Evolutionary conservation across 2,113 vertebrate genomes (phyloP).

Genomic region (Trogon melanurus): DNA sequence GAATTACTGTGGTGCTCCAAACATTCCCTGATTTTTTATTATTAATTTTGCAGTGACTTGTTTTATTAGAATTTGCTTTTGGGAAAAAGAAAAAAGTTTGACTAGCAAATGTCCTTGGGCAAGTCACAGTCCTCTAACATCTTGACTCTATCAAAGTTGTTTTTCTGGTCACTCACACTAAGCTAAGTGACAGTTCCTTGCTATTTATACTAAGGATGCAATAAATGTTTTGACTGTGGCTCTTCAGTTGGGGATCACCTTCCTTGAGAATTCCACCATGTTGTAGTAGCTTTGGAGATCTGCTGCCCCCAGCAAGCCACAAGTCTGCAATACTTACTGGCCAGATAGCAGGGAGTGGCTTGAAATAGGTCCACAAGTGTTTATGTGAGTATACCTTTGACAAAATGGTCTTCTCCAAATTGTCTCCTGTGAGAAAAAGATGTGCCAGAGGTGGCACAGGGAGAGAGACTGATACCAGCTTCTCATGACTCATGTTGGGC

Average conservation of each 20-base stretch:
- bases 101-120: neutral
- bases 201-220: neutral
- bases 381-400: neutral
- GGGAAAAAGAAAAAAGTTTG: neutral
- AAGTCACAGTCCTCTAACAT: neutral
- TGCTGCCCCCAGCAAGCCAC: neutral
- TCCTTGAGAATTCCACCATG: neutral
- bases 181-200: neutral
- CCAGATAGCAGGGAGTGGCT: neutral
- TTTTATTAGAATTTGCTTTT: neutral
- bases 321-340: neutral
- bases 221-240: neutral
- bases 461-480: neutral
- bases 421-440: neutral
- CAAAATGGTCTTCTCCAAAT: neutral
- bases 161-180: neutral
- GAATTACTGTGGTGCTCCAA: neutral
- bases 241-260: neutral
- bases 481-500: neutral
- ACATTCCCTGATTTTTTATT: neutral
- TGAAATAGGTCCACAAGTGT: neutral
- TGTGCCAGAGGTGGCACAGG: neutral
- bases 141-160: neutral
- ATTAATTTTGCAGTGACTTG: neutral
- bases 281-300: neutral